Evolutionary conservation across 2,797 vertebrate genomes (phyloP).

Genomic region (Lithobates pipiens): DNA sequence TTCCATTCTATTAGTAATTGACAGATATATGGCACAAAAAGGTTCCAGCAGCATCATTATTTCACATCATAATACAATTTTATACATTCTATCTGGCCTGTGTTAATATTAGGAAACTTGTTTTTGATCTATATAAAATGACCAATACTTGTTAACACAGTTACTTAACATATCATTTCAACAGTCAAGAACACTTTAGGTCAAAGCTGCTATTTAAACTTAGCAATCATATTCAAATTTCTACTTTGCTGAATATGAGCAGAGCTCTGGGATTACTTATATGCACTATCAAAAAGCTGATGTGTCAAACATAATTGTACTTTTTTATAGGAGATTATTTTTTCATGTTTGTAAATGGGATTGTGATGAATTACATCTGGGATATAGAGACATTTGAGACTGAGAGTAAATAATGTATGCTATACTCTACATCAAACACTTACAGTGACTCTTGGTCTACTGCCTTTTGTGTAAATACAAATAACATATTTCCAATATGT

Average conservation of each 20-base stretch:
- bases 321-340: constrained; percentile 58
- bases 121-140: background rate
- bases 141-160: background rate
- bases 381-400: constrained; percentile 51
- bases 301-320: constrained; percentile 57
- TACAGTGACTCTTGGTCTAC: constrained; percentile 9
- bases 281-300: constrained; percentile 47
- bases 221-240: constrained; percentile 53
- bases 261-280: constrained; percentile 52
- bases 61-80: background rate
- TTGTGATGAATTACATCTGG: constrained; percentile 58
- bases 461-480: constrained; percentile 23
- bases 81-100: background rate
- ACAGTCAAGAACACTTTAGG: constrained; percentile 41
- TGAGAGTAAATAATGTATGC: constrained; percentile 49
- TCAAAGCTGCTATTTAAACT: constrained; percentile 46
- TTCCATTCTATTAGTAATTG: background rate
- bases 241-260: constrained; percentile 40
- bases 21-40: background rate
- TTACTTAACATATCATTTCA: constrained; percentile 33
- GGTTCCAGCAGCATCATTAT: background rate
- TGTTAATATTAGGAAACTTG: background rate
- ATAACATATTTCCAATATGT: background rate
- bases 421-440: constrained; percentile 15
- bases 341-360: constrained; percentile 60